Evolutionary conservation across 2,797 vertebrate genomes (phyloP).

Genomic region (Mycteria americana): DNA sequence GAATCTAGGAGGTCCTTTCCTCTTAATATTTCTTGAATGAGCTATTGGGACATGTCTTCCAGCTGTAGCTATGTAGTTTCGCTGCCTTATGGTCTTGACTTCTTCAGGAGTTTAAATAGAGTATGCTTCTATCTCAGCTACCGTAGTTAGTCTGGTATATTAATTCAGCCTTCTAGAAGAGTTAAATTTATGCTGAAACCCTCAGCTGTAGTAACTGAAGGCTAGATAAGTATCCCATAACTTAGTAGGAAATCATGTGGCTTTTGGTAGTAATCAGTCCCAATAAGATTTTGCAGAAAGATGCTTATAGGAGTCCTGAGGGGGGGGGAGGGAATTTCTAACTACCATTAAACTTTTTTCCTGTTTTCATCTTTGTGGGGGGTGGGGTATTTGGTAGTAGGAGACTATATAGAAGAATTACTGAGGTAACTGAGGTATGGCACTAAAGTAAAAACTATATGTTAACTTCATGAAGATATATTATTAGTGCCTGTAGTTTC

Average conservation of each 20-base stretch:
- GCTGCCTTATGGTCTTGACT: background rate
- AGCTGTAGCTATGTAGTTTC: background rate
- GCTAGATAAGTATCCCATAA: background rate
- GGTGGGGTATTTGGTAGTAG: background rate
- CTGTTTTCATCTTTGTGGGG: background rate
- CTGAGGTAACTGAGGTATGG: background rate
- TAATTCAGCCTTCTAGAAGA: background rate
- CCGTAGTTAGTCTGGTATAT: background rate
- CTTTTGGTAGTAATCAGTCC: background rate
- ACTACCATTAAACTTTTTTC: background rate
- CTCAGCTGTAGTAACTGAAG: background rate
- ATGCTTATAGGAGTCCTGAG: background rate
- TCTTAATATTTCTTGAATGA: background rate
- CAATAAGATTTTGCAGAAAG: background rate
- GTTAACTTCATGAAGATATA: background rate
- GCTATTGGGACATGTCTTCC: background rate
- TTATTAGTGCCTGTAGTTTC: background rate
- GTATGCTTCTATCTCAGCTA: background rate
- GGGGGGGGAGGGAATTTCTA: background rate
- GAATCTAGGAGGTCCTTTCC: background rate
- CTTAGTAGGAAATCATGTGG: background rate
- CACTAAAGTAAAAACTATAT: background rate
- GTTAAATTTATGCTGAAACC: background rate
- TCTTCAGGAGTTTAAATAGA: background rate
- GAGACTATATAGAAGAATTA: background rate